Evolutionary conservation across 1,140 invertebrate genomes (phyloP).

Genomic region (Acyrthosiphon pisum): DNA sequence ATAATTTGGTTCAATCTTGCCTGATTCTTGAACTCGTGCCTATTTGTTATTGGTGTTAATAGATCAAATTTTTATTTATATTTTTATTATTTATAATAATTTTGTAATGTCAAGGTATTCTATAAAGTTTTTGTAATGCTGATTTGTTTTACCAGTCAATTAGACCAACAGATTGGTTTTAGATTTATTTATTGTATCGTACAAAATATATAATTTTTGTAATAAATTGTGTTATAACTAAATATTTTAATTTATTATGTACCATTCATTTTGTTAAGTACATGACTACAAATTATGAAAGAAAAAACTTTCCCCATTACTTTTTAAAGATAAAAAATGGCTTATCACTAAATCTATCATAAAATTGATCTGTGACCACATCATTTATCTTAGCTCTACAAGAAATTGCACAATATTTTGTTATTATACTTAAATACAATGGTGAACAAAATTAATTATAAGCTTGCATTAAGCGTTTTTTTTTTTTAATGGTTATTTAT

Average conservation of each 20-base stretch:
- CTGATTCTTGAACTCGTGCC: neutral
- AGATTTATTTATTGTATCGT: neutral
- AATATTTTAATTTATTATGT: neutral
- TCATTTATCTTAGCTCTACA: neutral
- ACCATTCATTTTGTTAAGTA: neutral
- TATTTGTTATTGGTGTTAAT: slow-evolving; percentile 35
- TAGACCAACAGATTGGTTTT: neutral
- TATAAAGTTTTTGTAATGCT: neutral
- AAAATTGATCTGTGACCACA: neutral
- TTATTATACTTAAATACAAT: neutral
- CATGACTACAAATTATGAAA: neutral
- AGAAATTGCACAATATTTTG: neutral
- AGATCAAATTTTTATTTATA: slow-evolving; percentile 33
- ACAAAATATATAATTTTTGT: slow-evolving; percentile 23
- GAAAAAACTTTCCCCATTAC: neutral
- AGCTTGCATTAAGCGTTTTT: neutral
- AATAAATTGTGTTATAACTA: slow-evolving; percentile 10
- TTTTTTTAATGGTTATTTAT: neutral
- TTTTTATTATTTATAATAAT: neutral
- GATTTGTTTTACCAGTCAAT: neutral
- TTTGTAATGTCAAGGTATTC: slow-evolving; percentile 14
- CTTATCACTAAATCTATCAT: neutral
- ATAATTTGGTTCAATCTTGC: slow-evolving; percentile 35
- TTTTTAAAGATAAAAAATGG: neutral
- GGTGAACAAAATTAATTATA: neutral